Evolutionary conservation across 2,888 invertebrate genomes (phyloP).

Genomic region (Drosophila multiciliata): DNA sequence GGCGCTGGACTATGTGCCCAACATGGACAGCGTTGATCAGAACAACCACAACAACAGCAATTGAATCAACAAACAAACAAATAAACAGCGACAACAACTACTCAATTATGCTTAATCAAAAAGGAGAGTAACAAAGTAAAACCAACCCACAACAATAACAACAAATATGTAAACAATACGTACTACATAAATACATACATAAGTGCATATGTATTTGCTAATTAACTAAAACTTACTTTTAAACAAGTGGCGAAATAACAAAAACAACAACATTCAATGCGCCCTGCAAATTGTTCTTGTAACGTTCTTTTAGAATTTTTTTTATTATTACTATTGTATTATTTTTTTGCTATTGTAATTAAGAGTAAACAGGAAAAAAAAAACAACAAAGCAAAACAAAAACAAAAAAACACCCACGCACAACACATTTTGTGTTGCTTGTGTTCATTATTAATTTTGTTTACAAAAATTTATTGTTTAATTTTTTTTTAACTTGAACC

Average conservation of each 20-base stretch:
- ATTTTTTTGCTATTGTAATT: slow-evolving; percentile 63
- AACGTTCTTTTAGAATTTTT: slow-evolving; percentile 50
- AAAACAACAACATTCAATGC: slow-evolving; percentile 16
- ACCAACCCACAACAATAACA: slow-evolving; percentile 22
- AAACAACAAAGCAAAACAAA: slow-evolving; percentile 20
- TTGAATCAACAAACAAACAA: slow-evolving; percentile 27
- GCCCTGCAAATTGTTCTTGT: slow-evolving; percentile 43
- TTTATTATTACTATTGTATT: slow-evolving; percentile 59
- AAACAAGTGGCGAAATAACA: slow-evolving; percentile 35
- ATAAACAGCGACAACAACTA: slow-evolving; percentile 39
- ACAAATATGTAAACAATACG: slow-evolving; percentile 43
- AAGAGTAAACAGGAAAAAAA: slow-evolving; percentile 41
- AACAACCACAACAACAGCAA: slow-evolving; percentile 77
- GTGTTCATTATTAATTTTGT: slow-evolving; percentile 43
- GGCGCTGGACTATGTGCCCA: slow-evolving; percentile 97
- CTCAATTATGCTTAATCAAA: slow-evolving; percentile 45
- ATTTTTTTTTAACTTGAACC: slow-evolving; percentile 61
- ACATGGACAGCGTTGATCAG: slow-evolving; percentile 88
- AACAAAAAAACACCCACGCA: slow-evolving; percentile 9
- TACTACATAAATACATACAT: slow-evolving; percentile 15
- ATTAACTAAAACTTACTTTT: slow-evolving; percentile 39
- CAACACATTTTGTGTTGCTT: slow-evolving; percentile 38
- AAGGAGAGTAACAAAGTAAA: slow-evolving; percentile 25
- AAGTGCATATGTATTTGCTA: slow-evolving; percentile 51
- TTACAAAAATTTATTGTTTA: slow-evolving; percentile 47